phyloP scores from a whole-genome alignment of 2,113 vertebrate genomes.

The Ceyx cyanopectus region DNA sequence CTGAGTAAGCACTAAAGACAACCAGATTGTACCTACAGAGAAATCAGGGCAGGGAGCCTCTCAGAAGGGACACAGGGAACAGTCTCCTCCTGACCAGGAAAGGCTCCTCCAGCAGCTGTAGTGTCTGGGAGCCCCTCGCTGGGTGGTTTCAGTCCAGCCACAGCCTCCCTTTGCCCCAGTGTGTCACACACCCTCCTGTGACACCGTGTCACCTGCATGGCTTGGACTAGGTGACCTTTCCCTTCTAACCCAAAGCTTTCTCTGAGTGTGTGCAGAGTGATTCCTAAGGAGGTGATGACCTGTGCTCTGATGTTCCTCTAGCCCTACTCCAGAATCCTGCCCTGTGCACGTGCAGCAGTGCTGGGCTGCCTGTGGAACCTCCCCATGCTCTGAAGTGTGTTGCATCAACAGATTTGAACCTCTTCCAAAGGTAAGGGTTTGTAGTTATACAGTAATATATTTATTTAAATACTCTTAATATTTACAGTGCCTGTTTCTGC shows the following conservation, averaged over 20 bases:
- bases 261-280: background rate
- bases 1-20: background rate
- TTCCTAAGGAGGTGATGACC: accelerated
- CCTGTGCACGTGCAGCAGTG: accelerated
- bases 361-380: background rate
- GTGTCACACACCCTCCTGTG: accelerated
- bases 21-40: background rate
- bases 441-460: background rate
- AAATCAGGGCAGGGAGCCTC: background rate
- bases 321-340: background rate
- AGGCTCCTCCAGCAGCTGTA: background rate
- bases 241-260: background rate
- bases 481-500: constrained; percentile 44
- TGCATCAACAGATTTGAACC: background rate
- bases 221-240: background rate
- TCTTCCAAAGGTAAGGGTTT: constrained; percentile 21
- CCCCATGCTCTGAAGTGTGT: background rate
- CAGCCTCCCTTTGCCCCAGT: background rate
- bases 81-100: background rate
- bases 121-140: background rate
- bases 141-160: accelerated
- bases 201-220: background rate
- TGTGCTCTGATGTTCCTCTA: accelerated
- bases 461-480: constrained; percentile 59
- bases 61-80: accelerated